Evolutionary conservation across 1,140 invertebrate species (phyloP).

Genomic region (Cecropterus lyciades): DNA sequence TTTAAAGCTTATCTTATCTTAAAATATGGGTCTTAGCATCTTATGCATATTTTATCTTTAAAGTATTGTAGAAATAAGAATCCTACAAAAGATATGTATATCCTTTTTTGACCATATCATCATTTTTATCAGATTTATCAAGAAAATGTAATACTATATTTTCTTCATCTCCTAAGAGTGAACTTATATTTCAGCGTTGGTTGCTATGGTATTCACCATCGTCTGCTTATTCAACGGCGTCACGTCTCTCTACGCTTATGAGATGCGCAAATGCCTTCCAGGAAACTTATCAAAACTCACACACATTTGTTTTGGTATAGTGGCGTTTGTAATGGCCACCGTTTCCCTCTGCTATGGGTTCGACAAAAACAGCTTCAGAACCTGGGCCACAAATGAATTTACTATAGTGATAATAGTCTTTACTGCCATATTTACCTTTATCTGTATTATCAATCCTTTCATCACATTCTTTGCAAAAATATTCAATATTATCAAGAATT

Average conservation of each 20-base stretch:
- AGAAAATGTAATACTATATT: too few relatives aligned
- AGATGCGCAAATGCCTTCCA: conserved; percentile 49
- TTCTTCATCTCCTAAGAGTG: not conserved
- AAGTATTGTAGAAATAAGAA: too few relatives aligned
- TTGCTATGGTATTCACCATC: conserved; percentile 49
- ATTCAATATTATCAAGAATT: conserved; percentile 8
- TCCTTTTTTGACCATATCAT: too few relatives aligned
- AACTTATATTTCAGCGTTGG: conserved; percentile 45
- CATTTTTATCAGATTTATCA: too few relatives aligned
- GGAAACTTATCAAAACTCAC: conserved; percentile 56
- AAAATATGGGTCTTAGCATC: too few relatives aligned
- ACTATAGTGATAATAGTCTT: conserved; percentile 46
- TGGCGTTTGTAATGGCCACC: conserved; percentile 49
- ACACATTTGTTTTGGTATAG: conserved; percentile 61
- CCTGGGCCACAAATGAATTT: conserved; percentile 47
- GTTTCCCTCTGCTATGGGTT: conserved; percentile 59
- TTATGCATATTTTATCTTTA: too few relatives aligned
- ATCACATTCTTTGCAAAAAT: conserved; percentile 46
- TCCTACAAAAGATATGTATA: too few relatives aligned
- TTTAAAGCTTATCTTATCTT: too few relatives aligned
- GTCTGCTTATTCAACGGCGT: conserved; percentile 49
- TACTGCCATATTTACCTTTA: conserved; percentile 46
- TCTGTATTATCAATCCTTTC: conserved; percentile 58
- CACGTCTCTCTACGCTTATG: conserved; percentile 55
- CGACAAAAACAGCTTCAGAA: conserved; percentile 51